Evolutionary conservation across 2,888 invertebrate genomes (phyloP).

Genomic region (Agrochola lota): DNA sequence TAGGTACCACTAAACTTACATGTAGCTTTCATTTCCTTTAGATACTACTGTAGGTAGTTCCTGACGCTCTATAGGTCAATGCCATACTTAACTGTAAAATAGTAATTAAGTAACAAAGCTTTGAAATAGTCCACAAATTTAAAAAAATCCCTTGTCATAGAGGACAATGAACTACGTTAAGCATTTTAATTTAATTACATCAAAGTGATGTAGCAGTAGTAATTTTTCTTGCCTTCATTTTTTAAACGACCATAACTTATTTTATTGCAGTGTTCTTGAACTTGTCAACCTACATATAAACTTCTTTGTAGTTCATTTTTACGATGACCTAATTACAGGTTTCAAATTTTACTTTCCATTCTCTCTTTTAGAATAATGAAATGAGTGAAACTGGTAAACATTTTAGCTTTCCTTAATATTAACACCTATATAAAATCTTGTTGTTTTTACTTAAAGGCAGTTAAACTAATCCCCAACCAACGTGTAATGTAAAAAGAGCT

Average conservation of each 20-base stretch:
- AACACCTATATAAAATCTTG: background rate
- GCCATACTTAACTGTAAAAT: background rate
- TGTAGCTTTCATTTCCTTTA: background rate
- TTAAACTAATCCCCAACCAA: slow-evolving; percentile 6
- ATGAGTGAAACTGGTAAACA: background rate
- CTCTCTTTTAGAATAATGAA: background rate
- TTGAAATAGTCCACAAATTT: background rate
- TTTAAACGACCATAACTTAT: background rate
- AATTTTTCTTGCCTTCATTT: background rate
- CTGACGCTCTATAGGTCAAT: no score
- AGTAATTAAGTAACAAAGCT: background rate
- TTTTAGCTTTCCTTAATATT: background rate
- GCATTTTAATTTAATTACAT: slow-evolving; percentile 18
- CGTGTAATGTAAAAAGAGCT: background rate
- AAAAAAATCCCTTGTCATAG: background rate
- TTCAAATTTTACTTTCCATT: background rate
- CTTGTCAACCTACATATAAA: background rate
- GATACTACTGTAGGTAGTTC: background rate
- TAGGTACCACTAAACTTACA: background rate
- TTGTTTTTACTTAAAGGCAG: background rate
- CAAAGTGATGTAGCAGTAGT: slow-evolving; percentile 3
- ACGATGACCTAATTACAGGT: background rate
- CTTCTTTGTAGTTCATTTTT: slow-evolving; percentile 1
- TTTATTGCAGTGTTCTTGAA: slow-evolving; percentile 12
- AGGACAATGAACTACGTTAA: background rate